Conservation (phyloP, 2,888 invertebrate genomes). For the Leucophenga montana region DNA sequence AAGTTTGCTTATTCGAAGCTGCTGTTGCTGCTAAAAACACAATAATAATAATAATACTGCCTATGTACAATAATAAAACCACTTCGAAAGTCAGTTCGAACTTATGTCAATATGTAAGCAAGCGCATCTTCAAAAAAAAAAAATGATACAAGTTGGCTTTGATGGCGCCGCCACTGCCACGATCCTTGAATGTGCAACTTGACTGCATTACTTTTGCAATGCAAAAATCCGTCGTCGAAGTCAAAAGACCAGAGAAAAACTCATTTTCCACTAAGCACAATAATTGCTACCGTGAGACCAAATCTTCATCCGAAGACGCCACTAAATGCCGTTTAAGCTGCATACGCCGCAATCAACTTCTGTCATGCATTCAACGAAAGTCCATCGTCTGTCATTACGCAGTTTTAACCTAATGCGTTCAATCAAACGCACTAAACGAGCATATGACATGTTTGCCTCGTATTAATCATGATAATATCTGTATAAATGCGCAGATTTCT, state of each 20-base stretch:
- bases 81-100: too few species aligned
- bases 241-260: constrained; percentile 22
- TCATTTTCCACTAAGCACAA: constrained; percentile 59
- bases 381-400: constrained; percentile 54
- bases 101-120: not conserved
- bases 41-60: constrained; percentile 20
- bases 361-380: not conserved
- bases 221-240: not conserved
- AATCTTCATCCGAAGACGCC: not conserved
- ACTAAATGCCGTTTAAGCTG: constrained; percentile 24
- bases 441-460: constrained; percentile 71
- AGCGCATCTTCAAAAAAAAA: constrained; percentile 3
- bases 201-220: too few species aligned
- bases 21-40: not conserved
- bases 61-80: not conserved
- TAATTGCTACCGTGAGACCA: constrained; percentile 63
- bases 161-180: constrained; percentile 58
- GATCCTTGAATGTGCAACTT: too few species aligned
- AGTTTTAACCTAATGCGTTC: constrained; percentile 60
- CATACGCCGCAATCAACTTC: constrained; percentile 1
- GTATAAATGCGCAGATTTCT: constrained; percentile 62
- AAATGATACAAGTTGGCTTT: constrained; percentile 48
- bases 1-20: constrained; percentile 22
- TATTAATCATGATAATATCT: constrained; percentile 73
- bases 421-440: constrained; percentile 71